phyloP scores from a whole-genome alignment of 2,113 vertebrate species.

The Microtus pennsylvanicus region DNA sequence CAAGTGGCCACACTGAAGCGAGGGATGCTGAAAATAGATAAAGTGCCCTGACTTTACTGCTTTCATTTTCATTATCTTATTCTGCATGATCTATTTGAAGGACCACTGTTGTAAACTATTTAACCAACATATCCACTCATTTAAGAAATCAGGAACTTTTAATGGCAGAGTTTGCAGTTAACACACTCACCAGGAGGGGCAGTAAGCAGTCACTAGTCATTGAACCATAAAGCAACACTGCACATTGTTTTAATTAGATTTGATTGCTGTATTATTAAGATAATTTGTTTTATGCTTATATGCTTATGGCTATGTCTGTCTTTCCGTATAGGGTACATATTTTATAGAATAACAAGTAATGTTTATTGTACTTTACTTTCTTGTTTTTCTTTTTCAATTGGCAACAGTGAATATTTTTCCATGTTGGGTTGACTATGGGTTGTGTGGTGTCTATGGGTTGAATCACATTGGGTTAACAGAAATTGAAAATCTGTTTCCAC shows the following conservation, averaged over 20 bases:
- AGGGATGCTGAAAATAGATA: neutral
- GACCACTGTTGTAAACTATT: neutral
- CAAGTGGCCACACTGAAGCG: neutral
- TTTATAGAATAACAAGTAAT: neutral
- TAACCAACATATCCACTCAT: neutral
- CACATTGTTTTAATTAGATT: neutral
- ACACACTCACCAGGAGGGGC: neutral
- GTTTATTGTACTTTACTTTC: neutral
- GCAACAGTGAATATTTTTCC: neutral
- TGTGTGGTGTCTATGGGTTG: neutral
- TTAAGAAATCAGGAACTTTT: neutral
- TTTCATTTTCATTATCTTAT: neutral
- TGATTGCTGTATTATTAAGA: neutral
- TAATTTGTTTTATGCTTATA: neutral
- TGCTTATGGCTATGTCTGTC: neutral
- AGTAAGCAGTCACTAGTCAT: neutral
- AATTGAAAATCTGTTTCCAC: neutral
- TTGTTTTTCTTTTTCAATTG: neutral
- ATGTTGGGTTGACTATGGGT: neutral
- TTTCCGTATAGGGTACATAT: neutral
- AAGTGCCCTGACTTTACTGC: neutral
- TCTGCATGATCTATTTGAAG: neutral
- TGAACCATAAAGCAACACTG: neutral
- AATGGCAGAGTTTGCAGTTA: neutral
- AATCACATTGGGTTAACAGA: neutral